A percentile compares a stretch with the other conserved stretches of the same genome.
phyloP scores from a whole-genome alignment of 2,888 invertebrate species.

The Agrenia bidenticulata region DNA sequence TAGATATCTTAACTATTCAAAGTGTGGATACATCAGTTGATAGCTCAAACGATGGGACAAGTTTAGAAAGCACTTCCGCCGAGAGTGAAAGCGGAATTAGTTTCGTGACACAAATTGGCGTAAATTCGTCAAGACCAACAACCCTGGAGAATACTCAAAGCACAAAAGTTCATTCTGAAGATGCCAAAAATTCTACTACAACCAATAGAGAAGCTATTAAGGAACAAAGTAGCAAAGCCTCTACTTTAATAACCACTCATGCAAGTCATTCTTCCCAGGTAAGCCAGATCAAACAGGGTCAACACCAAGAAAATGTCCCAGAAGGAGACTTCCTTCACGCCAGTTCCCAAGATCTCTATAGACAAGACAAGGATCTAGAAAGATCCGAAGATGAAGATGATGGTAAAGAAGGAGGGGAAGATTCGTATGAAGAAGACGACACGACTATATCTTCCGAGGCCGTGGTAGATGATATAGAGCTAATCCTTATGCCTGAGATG shows the following conservation, averaged over 20 bases:
- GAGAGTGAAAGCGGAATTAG: slow-evolving; percentile 24
- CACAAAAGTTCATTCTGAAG: not conserved
- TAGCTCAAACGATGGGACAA: slow-evolving; percentile 13
- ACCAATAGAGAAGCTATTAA: not conserved
- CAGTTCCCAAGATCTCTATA: not conserved
- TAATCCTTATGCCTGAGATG: slow-evolving; percentile 52
- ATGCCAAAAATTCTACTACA: slow-evolving; percentile 1
- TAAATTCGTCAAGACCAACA: not conserved
- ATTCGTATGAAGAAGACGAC: slow-evolving; percentile 21
- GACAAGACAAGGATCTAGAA: not conserved
- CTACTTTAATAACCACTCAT: too few species aligned
- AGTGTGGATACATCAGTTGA: too few species aligned
- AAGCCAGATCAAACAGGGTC: too few species aligned
- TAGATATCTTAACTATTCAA: too few species aligned
- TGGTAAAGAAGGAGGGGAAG: not conserved
- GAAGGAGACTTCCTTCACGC: too few species aligned
- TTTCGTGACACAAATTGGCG: slow-evolving; percentile 33
- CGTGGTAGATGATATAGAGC: slow-evolving; percentile 52
- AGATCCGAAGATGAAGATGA: slow-evolving; percentile 5
- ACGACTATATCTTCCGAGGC: slow-evolving; percentile 51
- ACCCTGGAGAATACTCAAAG: not conserved
- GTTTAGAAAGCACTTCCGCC: slow-evolving; percentile 29
- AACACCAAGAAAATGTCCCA: too few species aligned
- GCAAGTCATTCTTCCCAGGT: too few species aligned
- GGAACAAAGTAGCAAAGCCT: slow-evolving; percentile 2